A percentile compares a stretch with the other conserved stretches of the same genome.
These are phyloP conservation scores for Brachionus sp. DNA, from an alignment of 1,140 invertebrate species.

Conservation along the genomic window DNA sequence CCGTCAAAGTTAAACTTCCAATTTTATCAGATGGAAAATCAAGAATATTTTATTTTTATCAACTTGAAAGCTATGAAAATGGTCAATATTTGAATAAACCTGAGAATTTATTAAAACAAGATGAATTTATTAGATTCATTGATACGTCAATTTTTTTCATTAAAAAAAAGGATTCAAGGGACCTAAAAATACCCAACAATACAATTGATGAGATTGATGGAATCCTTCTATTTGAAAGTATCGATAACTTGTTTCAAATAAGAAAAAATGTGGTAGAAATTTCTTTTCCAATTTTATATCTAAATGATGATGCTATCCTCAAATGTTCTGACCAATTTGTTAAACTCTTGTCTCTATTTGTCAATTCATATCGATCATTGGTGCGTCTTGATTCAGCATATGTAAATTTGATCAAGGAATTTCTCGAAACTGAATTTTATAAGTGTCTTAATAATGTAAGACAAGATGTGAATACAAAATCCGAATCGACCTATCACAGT, in stretches of 20 bases:
- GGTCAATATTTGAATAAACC: background rate
- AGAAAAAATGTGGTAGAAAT: background rate
- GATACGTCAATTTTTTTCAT: background rate
- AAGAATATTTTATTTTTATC: constrained; percentile 1
- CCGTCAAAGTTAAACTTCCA: background rate
- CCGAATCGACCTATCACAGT: background rate
- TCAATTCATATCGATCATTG: background rate
- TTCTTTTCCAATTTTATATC: background rate
- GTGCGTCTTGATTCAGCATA: background rate
- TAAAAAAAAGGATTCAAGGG: background rate
- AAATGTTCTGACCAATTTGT: background rate
- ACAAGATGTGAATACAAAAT: background rate
- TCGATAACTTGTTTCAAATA: background rate
- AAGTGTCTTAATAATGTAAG: background rate
- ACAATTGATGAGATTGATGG: background rate
- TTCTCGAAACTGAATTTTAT: background rate
- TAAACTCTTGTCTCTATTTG: background rate
- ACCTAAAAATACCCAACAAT: background rate
- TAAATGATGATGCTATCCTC: background rate
- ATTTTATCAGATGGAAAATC: background rate
- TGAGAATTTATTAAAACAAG: background rate
- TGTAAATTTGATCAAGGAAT: background rate
- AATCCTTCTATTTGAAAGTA: background rate
- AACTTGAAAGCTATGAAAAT: constrained; percentile 9
- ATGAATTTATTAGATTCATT: background rate